Percentiles rank a stretch among this genome's conserved stretches.
Conservation (phyloP, 2,113 vertebrate genomes). For the Syrrhaptes paradoxus region DNA sequence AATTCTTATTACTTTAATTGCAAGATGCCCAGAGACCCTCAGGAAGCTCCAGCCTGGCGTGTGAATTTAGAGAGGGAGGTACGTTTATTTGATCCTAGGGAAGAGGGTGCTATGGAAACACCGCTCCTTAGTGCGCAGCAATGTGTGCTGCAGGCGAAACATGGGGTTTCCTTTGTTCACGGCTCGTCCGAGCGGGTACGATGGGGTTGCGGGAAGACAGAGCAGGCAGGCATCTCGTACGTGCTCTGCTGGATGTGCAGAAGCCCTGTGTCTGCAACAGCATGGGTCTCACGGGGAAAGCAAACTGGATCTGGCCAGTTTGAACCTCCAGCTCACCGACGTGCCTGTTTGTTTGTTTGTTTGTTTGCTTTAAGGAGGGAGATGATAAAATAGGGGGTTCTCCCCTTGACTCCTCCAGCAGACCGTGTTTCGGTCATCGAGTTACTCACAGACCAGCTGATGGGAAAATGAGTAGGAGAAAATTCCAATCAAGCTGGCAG, state of each 20-base stretch:
- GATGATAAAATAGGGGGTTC: not conserved
- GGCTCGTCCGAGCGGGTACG: not conserved
- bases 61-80: not conserved
- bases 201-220: not conserved
- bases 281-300: not conserved
- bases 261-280: not conserved
- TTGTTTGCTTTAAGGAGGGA: not conserved
- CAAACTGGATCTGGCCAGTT: not conserved
- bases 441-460: not conserved
- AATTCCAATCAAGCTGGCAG: not conserved
- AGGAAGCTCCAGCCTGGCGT: fast-evolving
- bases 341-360: not conserved
- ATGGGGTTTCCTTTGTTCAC: not conserved
- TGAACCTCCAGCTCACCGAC: not conserved
- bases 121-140: not conserved
- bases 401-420: not conserved
- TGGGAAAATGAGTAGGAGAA: not conserved
- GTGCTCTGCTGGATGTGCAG: not conserved
- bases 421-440: fast-evolving
- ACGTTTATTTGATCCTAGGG: not conserved
- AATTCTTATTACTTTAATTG: not conserved
- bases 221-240: not conserved
- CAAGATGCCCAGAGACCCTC: not conserved
- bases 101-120: not conserved
- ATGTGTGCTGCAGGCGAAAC: not conserved